Evolutionary conservation across 1,140 invertebrate species (phyloP).

Genomic region (Diprion similis): DNA sequence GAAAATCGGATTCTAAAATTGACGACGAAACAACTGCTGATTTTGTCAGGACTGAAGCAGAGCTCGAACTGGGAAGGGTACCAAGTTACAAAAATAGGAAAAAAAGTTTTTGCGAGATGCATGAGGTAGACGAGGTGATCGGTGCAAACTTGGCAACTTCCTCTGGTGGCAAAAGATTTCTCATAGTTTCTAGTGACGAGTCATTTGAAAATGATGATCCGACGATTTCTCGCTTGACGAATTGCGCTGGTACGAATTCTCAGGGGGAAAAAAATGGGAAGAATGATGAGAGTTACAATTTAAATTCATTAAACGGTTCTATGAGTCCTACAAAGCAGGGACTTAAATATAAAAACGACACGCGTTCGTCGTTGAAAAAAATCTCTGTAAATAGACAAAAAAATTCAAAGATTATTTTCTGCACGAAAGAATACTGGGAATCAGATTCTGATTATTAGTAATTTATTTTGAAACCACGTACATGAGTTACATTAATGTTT

Average conservation of each 20-base stretch:
- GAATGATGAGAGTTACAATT: neutral
- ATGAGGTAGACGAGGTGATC: too few relatives aligned
- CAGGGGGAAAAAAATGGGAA: neutral
- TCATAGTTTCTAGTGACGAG: neutral
- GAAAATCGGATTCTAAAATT: too few relatives aligned
- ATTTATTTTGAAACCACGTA: neutral
- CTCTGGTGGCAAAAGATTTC: neutral
- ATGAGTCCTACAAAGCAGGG: neutral
- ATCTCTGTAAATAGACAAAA: neutral
- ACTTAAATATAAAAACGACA: too few relatives aligned
- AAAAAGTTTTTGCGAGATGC: too few relatives aligned
- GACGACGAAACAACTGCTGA: too few relatives aligned
- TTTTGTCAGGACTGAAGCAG: too few relatives aligned
- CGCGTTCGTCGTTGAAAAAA: neutral
- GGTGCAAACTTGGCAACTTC: neutral
- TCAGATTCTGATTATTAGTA: neutral
- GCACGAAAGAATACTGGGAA: constrained; percentile 2
- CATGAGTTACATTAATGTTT: too few relatives aligned
- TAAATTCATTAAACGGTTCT: neutral
- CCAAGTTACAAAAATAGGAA: too few relatives aligned
- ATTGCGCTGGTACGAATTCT: neutral
- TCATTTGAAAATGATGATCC: neutral
- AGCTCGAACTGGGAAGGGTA: too few relatives aligned
- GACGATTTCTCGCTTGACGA: neutral
- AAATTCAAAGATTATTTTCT: neutral